These are phyloP conservation scores for Erebia ligea DNA, from an alignment of 2,888 invertebrate species.

Conservation along the genomic window DNA sequence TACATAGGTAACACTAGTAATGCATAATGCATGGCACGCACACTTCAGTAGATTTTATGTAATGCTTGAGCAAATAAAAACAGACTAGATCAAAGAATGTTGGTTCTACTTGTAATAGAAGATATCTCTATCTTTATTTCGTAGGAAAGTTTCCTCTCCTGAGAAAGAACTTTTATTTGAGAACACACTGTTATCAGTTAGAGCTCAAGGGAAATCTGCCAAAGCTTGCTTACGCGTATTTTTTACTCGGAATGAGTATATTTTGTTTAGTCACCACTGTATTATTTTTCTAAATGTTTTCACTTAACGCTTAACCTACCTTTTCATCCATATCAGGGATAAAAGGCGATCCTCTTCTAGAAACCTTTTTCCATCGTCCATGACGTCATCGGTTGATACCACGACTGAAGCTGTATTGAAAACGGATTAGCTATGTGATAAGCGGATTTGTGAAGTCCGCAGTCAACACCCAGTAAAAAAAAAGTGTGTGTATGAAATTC, in stretches of 20 bases:
- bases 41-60: not conserved
- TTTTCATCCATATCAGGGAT: not conserved
- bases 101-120: not conserved
- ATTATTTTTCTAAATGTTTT: slow-evolving; percentile 5
- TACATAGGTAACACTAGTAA: no score
- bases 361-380: no score
- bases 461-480: no score
- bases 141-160: slow-evolving; percentile 18
- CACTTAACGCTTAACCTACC: not conserved
- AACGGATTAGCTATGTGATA: no score
- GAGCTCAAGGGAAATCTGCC: slow-evolving; percentile 38
- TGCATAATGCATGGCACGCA: no score
- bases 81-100: not conserved
- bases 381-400: no score
- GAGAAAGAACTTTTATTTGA: slow-evolving; percentile 34
- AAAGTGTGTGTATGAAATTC: no score
- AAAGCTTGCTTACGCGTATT: slow-evolving; percentile 35
- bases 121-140: slow-evolving; percentile 20
- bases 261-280: slow-evolving; percentile 13
- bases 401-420: no score
- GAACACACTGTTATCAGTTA: slow-evolving; percentile 34
- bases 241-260: slow-evolving; percentile 23
- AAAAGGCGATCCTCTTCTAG: not conserved
- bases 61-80: not conserved
- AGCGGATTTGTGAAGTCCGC: no score